Base-by-base conservation (phyloP, 2,888 invertebrate genomes). In the Bugula neritina region DNA sequence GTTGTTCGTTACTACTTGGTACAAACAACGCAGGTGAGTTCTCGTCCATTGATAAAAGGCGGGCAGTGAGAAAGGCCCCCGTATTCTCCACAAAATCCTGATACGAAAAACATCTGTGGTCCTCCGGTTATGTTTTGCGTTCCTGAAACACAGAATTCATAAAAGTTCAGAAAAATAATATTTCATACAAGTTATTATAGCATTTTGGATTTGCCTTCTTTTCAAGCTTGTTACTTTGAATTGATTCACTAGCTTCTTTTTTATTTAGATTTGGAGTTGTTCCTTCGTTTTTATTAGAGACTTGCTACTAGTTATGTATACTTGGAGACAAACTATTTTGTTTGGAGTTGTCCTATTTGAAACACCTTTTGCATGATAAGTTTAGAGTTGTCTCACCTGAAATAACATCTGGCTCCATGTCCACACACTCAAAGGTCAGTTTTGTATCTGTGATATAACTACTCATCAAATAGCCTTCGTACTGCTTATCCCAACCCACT, bases 11-110 rank as follows among this genome's bases (percentile, higher is more conserved):
- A 21, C 23, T 27, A 72, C 23, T 71, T 69, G 54, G 29, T 74
- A 35, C 74, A 74, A 13, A 74, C 73, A 57, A 71, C 71, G 52
- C 74, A 74, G 17, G 73, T 73, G 1, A 74, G 34, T 69, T 74
- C 74, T 2, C 54, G 43, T 1, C 69, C 71, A 57, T 73, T 71
- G n/a, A 55, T 35, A 58, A 73, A 74, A 13, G 71, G 71, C 10
- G 73, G 73, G 71, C 74, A 74, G 25, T 72, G 74, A 5, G 63
- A 25, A 13, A 63, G 21, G 31, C 63, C 63, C 34, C 63, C 63
- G 31, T 23, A 63, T 31, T 63, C 63, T 5, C 27, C 34, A 34
- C 63, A 63, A 31, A 29, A 63, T 25, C 25, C 31, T 31, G 63
- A 25, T 63, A 63, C 63, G 27, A 63, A 63, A n/a, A 63, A 63